A percentile compares a stretch with the other conserved stretches of the same genome.
phyloP scores from a whole-genome alignment of 2,113 vertebrate species.

The Sus scrofa region T2T-Sscrofa CM000820.6:129842501-129843000 shows the following conservation, averaged over 20 bases:
- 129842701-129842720: not conserved
- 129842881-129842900: not conserved
- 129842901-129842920: not conserved
- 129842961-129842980: not conserved
- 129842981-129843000: not conserved
- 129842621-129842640: not conserved
- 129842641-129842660: not conserved
- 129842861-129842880: not conserved
- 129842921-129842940: not conserved
- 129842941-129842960: not conserved
- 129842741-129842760: not conserved
- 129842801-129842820: not conserved
- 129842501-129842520: not conserved
- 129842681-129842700: constrained; percentile 12
- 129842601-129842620: not conserved
- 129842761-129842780: not conserved
- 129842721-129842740: not conserved
- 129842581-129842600: not conserved
- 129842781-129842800: not conserved
- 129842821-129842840: not conserved
- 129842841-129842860: not conserved
- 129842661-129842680: not conserved
- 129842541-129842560: not conserved
- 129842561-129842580: not conserved
- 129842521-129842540: constrained; percentile 14